Evolutionary conservation across 2,888 invertebrate genomes (phyloP), one percentile per base, ranked within the genome.

Genomic region (Elegia similella): DNA sequence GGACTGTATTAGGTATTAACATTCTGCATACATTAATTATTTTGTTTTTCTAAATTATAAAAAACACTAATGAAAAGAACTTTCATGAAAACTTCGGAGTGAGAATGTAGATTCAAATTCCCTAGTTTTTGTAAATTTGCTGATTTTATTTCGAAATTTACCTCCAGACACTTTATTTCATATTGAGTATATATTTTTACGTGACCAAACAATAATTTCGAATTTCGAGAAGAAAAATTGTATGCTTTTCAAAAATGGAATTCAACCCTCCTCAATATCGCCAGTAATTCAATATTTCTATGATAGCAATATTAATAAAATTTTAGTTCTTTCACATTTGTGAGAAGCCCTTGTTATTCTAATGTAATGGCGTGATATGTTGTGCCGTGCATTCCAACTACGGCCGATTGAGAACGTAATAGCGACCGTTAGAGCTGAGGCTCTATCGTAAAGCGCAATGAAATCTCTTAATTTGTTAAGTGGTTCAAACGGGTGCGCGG

Each of bases 311-410:
- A 34, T 16, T 50, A 34, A 50, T 50, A 50, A 50, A 50, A 50
- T 34, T 50, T 50, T 50, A 50, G 50, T 50, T 50, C 50, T 50
- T 34, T 34, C 12, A 32, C 34, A 34, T 50, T 48, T 34, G 17
- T 50, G 50, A 50, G 34, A 50, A 12, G 17, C 34, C 17, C 50
- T 50, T 50, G 50, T 50, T 50, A 50, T 50, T 50, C 34, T 50
- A 50, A 50, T 50, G 50, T 50, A 10, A 50, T 34, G 17, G 34
- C 16, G 34, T 38, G 32, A 32, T 29, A 29, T 32, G 32, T 32
- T 15, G 29, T 13, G 30, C 29, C 7, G 23, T 52, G 52, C 52
- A 52, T 42, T 42, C 17, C 17, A 30, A 29, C 29, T 42, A 43
- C 42, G 15, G 30, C 15, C 43, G 29, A 53, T 43, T 43, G 42